Evolutionary conservation across 2,113 vertebrate species (phyloP).

Genomic region (Jacana jacana): DNA sequence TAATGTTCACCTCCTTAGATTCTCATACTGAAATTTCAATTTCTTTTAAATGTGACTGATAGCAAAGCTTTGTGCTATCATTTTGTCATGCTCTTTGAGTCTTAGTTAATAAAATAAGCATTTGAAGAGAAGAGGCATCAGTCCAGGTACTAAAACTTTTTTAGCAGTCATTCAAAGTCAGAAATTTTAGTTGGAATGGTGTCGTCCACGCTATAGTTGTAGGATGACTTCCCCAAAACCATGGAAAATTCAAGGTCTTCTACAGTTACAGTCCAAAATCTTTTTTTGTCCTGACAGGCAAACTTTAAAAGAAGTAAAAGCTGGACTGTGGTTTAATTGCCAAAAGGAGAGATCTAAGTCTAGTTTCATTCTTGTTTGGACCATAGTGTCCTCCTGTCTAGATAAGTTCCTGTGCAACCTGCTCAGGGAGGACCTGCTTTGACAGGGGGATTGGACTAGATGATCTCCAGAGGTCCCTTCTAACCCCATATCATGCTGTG

Average conservation of each 20-base stretch:
- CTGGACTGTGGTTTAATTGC: background rate
- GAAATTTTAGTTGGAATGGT: background rate
- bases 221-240: background rate
- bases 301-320: background rate
- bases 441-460: no score
- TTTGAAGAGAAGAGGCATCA: background rate
- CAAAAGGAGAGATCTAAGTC: background rate
- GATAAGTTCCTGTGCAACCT: no score
- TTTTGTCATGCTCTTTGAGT: background rate
- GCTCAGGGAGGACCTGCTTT: no score
- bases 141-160: background rate
- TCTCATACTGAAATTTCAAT: background rate
- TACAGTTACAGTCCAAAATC: background rate
- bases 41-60: background rate
- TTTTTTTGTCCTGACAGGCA: background rate
- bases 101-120: background rate
- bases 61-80: background rate
- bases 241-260: background rate
- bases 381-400: no score
- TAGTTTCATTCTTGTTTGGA: background rate
- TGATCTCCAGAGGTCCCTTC: no score
- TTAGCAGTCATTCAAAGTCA: background rate
- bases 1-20: background rate
- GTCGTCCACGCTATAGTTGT: fast-evolving
- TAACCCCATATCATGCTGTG: no score